These are phyloP conservation scores for Rhagologus leucostigma DNA, from an alignment of 2,113 vertebrate species.

Conservation along the genomic window DNA sequence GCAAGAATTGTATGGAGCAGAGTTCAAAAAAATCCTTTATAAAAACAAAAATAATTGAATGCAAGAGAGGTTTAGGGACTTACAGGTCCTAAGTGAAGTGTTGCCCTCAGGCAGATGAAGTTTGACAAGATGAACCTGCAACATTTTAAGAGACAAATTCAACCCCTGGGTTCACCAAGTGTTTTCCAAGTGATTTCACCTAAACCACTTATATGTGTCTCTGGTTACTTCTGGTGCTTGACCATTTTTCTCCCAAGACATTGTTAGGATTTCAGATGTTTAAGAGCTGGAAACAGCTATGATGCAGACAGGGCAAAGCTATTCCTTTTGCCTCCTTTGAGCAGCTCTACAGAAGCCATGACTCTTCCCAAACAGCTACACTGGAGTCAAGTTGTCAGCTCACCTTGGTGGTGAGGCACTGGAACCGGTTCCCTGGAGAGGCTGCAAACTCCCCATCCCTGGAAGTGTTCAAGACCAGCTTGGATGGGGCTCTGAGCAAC, in stretches of 20 bases:
- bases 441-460: neutral
- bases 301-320: neutral
- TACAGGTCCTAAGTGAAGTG: neutral
- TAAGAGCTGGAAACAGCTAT: neutral
- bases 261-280: neutral
- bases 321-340: neutral
- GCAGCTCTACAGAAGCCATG: neutral
- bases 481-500: neutral
- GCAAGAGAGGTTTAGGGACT: neutral
- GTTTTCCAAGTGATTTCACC: neutral
- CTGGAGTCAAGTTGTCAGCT: neutral
- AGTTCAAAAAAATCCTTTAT: neutral
- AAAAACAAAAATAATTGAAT: neutral
- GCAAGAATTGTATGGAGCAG: neutral
- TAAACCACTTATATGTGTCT: neutral
- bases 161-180: neutral
- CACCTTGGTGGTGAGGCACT: no score
- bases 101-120: neutral
- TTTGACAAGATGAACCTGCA: neutral
- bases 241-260: neutral
- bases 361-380: neutral
- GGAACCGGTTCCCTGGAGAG: neutral
- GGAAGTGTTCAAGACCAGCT: fast-evolving
- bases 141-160: neutral
- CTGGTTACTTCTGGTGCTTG: neutral